phyloP scores from a whole-genome alignment of 2,797 vertebrate genomes.

The Gymnopithys bicolor region DNA sequence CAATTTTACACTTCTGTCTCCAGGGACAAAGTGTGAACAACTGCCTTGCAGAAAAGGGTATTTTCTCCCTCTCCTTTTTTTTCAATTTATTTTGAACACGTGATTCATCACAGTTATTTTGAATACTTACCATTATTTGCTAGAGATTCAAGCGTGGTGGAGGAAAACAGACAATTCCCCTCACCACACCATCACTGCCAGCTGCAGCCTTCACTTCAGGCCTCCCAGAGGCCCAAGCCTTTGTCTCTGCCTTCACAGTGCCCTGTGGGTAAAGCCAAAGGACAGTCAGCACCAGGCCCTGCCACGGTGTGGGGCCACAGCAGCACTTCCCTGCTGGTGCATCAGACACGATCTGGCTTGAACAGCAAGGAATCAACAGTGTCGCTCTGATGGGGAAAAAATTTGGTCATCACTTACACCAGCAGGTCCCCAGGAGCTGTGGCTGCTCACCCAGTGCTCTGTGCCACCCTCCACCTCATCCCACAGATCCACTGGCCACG shows the following conservation, averaged over 20 bases:
- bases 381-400: slow-evolving; percentile 81
- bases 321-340: not conserved
- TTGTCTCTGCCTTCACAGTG: not conserved
- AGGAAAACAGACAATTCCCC: not conserved
- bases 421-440: not conserved
- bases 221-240: not conserved
- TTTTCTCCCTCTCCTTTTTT: fast-evolving
- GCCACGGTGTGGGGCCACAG: not conserved
- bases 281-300: not conserved
- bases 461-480: too few relatives aligned
- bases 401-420: slow-evolving; percentile 43
- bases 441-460: not conserved
- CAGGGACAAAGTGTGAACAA: not conserved
- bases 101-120: not conserved
- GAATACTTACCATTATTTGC: not conserved
- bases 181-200: too few relatives aligned
- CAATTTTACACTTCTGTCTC: not conserved
- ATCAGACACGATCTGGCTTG: not conserved
- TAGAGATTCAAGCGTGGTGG: not conserved
- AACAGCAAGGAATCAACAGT: slow-evolving; percentile 66
- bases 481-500: fast-evolving
- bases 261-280: not conserved
- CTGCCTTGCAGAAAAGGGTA: not conserved
- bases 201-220: not conserved
- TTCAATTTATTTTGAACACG: not conserved